These are phyloP conservation scores for Monochamus saltuarius DNA, from an alignment of 1,140 invertebrate genomes.

Conservation along the genomic window DNA sequence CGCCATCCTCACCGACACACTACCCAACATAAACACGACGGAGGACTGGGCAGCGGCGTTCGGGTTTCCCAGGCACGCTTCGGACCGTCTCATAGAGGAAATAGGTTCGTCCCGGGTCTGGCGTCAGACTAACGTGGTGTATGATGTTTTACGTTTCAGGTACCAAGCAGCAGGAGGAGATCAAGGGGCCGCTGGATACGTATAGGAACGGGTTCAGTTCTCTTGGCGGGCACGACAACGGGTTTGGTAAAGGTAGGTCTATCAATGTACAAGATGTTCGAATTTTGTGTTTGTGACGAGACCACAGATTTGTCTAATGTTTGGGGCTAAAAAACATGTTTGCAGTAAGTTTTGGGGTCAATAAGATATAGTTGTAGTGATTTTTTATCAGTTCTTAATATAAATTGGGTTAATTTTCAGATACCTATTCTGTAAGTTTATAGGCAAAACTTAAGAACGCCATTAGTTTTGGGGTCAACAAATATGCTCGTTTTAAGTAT, in stretches of 20 bases:
- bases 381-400: no score
- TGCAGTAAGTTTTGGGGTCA: no score
- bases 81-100: slow-evolving; percentile 34
- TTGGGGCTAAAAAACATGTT: no score
- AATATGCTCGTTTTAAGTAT: no score
- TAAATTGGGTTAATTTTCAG: no score
- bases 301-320: no score
- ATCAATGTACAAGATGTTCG: neutral
- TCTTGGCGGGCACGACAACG: slow-evolving; percentile 15
- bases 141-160: neutral
- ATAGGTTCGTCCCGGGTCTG: slow-evolving; percentile 18
- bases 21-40: slow-evolving; percentile 46
- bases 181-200: slow-evolving; percentile 18
- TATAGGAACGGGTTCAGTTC: slow-evolving; percentile 27
- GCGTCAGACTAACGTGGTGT: neutral
- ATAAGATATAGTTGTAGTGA: no score
- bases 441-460: no score
- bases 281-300: neutral
- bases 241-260: slow-evolving; percentile 28
- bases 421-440: no score
- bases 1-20: slow-evolving; percentile 41
- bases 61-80: slow-evolving; percentile 43
- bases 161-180: slow-evolving; percentile 14
- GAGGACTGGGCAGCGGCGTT: slow-evolving; percentile 51
- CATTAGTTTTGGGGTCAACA: no score